phyloP scores from a whole-genome alignment of 53 echinoderm and acorn worm genomes.

The Apostichopus leukothele region DNA sequence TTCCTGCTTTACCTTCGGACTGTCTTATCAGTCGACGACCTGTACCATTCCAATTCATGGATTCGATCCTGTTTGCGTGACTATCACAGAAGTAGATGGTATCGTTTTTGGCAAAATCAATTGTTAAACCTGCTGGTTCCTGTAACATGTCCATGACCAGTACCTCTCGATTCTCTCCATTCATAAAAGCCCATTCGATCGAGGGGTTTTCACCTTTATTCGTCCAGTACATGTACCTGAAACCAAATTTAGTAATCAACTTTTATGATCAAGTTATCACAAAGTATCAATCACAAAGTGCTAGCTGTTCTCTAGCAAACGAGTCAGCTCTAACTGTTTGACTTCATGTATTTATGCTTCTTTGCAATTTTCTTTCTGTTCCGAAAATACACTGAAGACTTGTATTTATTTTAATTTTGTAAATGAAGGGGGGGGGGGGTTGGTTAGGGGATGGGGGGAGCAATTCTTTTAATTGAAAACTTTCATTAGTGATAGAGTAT shows the following conservation, averaged over 20 bases:
- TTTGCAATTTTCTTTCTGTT: no score
- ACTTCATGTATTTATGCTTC: no score
- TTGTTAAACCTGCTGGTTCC: slow-evolving; percentile 76
- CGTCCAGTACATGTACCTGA: slow-evolving; percentile 84
- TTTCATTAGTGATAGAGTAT: no score
- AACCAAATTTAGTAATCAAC: not conserved
- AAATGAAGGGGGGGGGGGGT: not conserved
- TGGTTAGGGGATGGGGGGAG: no score
- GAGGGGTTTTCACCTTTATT: slow-evolving; percentile 66
- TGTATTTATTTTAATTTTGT: no score
- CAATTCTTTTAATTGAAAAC: no score
- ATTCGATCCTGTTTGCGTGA: slow-evolving; percentile 61
- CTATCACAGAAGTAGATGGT: slow-evolving; percentile 85
- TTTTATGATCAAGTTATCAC: no score
- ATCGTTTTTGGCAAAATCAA: slow-evolving; percentile 77
- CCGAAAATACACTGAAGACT: no score
- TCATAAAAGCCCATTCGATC: slow-evolving; percentile 94
- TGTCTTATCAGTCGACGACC: slow-evolving; percentile 46
- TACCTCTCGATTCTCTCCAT: slow-evolving; percentile 66
- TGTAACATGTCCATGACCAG: slow-evolving; percentile 61
- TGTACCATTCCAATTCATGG: slow-evolving; percentile 79
- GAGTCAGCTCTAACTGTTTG: no score
- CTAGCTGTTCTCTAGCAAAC: no score
- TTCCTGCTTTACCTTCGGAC: not conserved
- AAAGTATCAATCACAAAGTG: no score